These are phyloP conservation scores for Synodontis membranacea DNA, from an alignment of 2,113 vertebrate genomes.

Conservation along the genomic window DNA sequence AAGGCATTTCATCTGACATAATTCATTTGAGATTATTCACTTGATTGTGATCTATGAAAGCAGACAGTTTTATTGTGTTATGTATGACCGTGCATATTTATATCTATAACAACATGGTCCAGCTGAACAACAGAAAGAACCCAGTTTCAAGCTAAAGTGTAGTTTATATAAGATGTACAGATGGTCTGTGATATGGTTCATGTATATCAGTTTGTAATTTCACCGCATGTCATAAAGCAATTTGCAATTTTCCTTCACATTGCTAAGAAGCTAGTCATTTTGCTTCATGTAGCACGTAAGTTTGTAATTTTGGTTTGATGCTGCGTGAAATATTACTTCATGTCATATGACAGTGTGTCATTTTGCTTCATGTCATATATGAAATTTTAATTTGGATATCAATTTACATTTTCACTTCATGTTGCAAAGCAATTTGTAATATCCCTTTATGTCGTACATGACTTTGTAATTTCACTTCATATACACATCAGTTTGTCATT, in stretches of 20 bases:
- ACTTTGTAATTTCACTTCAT: neutral
- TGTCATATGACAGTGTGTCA: neutral
- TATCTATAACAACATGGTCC: too few relatives aligned
- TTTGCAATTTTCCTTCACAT: neutral
- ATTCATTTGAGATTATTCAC: too few relatives aligned
- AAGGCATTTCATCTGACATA: too few relatives aligned
- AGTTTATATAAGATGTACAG: neutral
- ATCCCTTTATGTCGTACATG: neutral
- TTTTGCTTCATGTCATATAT: neutral
- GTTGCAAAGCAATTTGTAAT: neutral
- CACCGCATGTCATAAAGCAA: neutral
- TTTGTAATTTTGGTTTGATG: neutral
- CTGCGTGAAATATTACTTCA: neutral
- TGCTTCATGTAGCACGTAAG: neutral
- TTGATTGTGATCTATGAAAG: too few relatives aligned
- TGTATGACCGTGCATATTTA: too few relatives aligned
- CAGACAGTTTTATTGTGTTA: too few relatives aligned
- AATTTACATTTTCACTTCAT: neutral
- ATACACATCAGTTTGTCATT: neutral
- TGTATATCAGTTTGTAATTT: neutral
- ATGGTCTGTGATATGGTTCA: too few relatives aligned
- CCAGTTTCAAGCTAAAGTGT: too few relatives aligned
- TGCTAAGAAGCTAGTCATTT: neutral
- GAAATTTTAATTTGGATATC: neutral
- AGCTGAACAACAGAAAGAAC: too few relatives aligned